These are phyloP conservation scores for Garra rufa DNA, from an alignment of 2,113 vertebrate genomes.

Conservation along the genomic window DNA sequence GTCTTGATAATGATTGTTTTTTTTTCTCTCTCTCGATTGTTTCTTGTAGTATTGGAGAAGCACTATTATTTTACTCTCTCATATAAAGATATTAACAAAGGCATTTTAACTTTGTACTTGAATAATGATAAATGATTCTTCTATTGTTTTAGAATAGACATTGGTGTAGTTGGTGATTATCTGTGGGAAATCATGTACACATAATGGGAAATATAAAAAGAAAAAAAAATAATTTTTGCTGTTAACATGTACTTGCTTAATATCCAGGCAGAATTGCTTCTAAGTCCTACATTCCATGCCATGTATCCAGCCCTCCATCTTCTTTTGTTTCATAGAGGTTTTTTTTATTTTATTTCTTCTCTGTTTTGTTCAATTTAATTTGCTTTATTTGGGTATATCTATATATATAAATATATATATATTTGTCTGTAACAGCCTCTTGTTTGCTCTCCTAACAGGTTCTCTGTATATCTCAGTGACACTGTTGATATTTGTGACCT, in stretches of 20 bases:
- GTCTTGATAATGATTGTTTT: conserved; percentile 94
- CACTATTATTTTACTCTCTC: conserved; percentile 96
- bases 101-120: conserved; percentile 99
- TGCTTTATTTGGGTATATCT: conserved; percentile 57
- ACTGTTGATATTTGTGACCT: conserved; percentile 86
- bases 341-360: conserved; percentile 53
- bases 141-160: conserved; percentile 97
- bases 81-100: conserved; percentile 94
- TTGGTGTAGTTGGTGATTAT: conserved; percentile 97
- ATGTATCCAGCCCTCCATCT: conserved; percentile 68
- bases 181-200: conserved; percentile 90
- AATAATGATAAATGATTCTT: conserved; percentile 86
- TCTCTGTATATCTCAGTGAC: conserved; percentile 68
- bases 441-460: conserved; percentile 83
- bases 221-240: conserved; percentile 78
- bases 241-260: conserved; percentile 85
- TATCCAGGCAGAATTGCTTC: conserved; percentile 75
- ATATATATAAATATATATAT: conserved; percentile 67
- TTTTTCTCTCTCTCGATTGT: conserved; percentile 68
- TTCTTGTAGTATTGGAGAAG: conserved; percentile 89
- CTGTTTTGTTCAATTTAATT: conserved; percentile 78
- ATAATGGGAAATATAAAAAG: conserved; percentile 78
- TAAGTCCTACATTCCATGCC: conserved; percentile 87
- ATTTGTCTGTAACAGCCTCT: conserved; percentile 86
- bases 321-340: neutral